Conservation (phyloP, 2,113 vertebrate genomes). For the Delphinapterus leucas region DNA sequence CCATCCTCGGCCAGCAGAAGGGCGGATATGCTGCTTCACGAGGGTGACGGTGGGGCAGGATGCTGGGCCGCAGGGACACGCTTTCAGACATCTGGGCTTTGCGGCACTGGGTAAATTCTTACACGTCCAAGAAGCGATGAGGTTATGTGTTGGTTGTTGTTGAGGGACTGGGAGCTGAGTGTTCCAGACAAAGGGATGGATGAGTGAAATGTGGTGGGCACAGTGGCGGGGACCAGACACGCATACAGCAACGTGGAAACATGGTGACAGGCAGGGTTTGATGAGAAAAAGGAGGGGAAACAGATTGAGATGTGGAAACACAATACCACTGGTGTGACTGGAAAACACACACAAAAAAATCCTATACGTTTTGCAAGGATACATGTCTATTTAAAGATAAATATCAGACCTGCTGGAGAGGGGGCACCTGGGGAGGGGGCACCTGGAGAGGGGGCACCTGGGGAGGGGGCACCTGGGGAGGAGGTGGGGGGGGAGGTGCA, state of each 20-base stretch:
- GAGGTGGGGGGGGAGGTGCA: not conserved
- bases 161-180: not conserved
- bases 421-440: not conserved
- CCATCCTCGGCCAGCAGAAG: not conserved
- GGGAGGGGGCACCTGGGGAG: not conserved
- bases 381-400: not conserved
- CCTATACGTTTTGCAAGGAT: not conserved
- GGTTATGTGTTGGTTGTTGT: not conserved
- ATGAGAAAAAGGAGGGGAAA: not conserved
- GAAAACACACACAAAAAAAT: not conserved
- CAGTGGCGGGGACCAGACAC: not conserved
- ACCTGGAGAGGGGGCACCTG: not conserved
- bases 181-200: not conserved
- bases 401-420: not conserved
- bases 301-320: too few species aligned
- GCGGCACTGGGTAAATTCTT: not conserved
- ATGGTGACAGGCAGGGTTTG: not conserved
- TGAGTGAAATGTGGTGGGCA: not conserved
- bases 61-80: not conserved
- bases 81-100: not conserved
- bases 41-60: not conserved
- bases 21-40: not conserved
- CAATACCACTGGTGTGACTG: not conserved
- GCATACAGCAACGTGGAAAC: not conserved
- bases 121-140: not conserved